A percentile compares a stretch with the other conserved stretches of the same genome.
Conservation (phyloP, 2,888 invertebrate genomes). For the Brachycybe producta region DNA sequence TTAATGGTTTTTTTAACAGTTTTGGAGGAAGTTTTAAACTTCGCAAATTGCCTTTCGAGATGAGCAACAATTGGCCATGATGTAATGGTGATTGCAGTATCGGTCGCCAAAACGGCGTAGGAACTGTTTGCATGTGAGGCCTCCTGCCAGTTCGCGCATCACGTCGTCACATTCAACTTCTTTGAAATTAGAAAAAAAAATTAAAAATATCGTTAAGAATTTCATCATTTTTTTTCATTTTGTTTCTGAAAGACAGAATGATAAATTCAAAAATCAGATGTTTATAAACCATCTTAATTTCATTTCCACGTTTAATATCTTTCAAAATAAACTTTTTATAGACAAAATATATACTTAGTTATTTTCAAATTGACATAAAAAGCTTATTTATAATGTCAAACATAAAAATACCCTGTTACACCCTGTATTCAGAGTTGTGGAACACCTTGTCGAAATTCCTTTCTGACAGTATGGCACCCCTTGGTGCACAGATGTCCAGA, state of each 20-base stretch:
- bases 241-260: no score
- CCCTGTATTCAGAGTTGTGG: neutral
- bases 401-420: neutral
- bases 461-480: no score
- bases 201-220: neutral
- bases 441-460: no score
- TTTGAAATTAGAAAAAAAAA: slow-evolving; percentile 1
- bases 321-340: no score
- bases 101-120: slow-evolving; percentile 36
- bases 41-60: slow-evolving; percentile 28
- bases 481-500: no score
- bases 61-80: slow-evolving; percentile 38
- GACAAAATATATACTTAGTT: no score
- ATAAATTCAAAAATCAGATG: no score
- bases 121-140: slow-evolving; percentile 37
- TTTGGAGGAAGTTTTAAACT: slow-evolving; percentile 4
- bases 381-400: no score
- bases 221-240: neutral
- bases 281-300: no score
- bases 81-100: slow-evolving; percentile 38
- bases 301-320: no score
- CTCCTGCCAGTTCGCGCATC: slow-evolving; percentile 25
- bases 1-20: neutral
- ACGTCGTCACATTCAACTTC: slow-evolving; percentile 15
- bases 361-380: no score